Evolutionary conservation across 2,797 vertebrate genomes (phyloP), one percentile per base, ranked within the genome.

Genomic region (Trachurus trachurus): DNA sequence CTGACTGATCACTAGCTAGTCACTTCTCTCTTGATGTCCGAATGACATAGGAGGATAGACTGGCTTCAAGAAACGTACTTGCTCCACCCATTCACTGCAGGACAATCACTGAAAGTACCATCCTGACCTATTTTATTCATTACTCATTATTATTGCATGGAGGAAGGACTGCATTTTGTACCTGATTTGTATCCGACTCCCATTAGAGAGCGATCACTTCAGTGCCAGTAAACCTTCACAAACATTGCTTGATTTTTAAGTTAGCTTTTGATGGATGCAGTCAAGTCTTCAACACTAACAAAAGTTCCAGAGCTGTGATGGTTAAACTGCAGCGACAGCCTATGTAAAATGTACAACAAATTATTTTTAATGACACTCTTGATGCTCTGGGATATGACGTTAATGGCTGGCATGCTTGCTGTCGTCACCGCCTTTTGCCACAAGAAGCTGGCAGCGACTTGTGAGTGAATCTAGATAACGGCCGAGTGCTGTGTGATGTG

Each of bases 401-500:
- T 39, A 60, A 74, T 54, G 59, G 71, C 42, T 60, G 52, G 13
- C 58, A 52, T 21, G 49, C 44, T 71, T 6, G 15, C 62, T 56
- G 61, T 26, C n/a, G 7, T 50, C 68, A 6, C 29, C 1, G 42
- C 61, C 50, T 67, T 59, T 73, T 70, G 49, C 67, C 63, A 57
- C 40, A 17, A 65, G 42, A 74, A 19, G 22, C 66, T 75, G 61
- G 44, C 75, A 54, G 22, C 52, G 82, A 67, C 76, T 74, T 78
- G 67, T 70, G 69, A 83, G 66, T 66, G 62, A 71, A 72, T 90
- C 71, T 76, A 81, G 67, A 89, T 83, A 89, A 90, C 62, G 22
- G 71, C 37, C 9, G 16, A 76, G 75, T 61, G 69, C 50, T 71
- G 62, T 87, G 79, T 71, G 76, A 79, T 82, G 77, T 77, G 42